Evolutionary conservation across 2,888 invertebrate genomes (phyloP), one percentile per base, ranked within the genome.

Genomic region (Formica aserva): DNA sequence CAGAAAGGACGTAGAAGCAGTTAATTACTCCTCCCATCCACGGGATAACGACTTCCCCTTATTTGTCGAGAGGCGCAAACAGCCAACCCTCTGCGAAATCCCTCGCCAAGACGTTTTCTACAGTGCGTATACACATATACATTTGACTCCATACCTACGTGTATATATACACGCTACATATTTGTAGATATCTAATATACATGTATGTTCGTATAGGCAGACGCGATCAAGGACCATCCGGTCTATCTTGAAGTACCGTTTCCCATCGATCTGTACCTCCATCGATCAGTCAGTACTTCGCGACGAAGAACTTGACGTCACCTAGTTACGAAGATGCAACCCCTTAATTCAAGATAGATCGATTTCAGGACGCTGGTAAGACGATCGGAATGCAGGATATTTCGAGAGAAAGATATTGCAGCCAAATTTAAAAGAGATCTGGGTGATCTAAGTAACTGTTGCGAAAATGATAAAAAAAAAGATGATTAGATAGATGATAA

Each of bases 21-120:
- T 93, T 93, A 93, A 93, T 93, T 93, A 93, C 93, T 92, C 93
- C 92, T 91, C 91, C 92, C 92, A 92, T 90, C 91, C 89, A 91
- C 88, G 89, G 92, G 92, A 91, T 94, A 94, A 94, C 93, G 94
- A 94, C 94, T 94, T 94, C 93, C 93, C 93, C 93, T 93, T 93
- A 94, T 94, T 94, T 94, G 94, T 94, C 94, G 93, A 93, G 93
- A 93, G 93, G 92, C 92, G 92, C 93, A 92, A 94, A 92, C 93
- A 93, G 91, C 93, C 91, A 91, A 92, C 92, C 91, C 92, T 91
- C 88, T 86, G 83, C 85, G 87, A 91, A 91, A 91, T 90, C 92
- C 88, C 90, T 88, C 60, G 85, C 86, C 86, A 90, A 90, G 90
- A 88, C 85, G 87, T 82, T 90, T 90, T 87, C 88, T 82, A 85